These are phyloP conservation scores for Ornithoptera alexandrae DNA, from an alignment of 2,888 invertebrate species.

Conservation along the genomic window DNA sequence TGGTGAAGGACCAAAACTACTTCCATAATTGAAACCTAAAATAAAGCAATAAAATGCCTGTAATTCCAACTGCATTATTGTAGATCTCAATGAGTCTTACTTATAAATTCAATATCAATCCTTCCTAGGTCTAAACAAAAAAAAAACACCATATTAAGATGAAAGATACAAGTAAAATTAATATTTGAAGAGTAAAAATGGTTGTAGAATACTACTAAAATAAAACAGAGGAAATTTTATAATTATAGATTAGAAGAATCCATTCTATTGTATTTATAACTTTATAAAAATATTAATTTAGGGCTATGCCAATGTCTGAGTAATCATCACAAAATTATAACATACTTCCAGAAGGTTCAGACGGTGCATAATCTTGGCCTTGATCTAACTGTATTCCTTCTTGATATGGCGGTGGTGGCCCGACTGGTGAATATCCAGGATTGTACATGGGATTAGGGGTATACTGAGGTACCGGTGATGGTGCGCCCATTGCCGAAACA, in stretches of 20 bases:
- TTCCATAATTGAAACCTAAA: conserved; percentile 62
- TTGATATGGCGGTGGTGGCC: conserved; percentile 59
- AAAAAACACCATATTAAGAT: too few species aligned
- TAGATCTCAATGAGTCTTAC: too few species aligned
- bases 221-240: too few species aligned
- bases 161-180: too few species aligned
- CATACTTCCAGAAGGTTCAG: conserved; percentile 52
- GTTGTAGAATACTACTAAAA: too few species aligned
- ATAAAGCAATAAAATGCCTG: conserved; percentile 1
- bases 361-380: conserved; percentile 52
- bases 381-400: conserved; percentile 68
- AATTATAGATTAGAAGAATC: too few species aligned
- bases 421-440: conserved; percentile 50
- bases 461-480: conserved; percentile 61
- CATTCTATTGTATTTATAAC: too few species aligned
- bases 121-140: too few species aligned
- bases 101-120: too few species aligned
- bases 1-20: conserved; percentile 52
- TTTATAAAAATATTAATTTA: too few species aligned
- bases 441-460: conserved; percentile 50
- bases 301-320: too few species aligned
- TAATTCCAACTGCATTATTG: not conserved
- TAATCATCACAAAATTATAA: conserved; percentile 13
- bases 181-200: too few species aligned
- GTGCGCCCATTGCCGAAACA: conserved; percentile 83